A percentile compares a stretch with the other conserved stretches of the same genome.
Evolutionary conservation across 2,888 invertebrate species (phyloP).

Genomic region (Meandrusa payeni): DNA sequence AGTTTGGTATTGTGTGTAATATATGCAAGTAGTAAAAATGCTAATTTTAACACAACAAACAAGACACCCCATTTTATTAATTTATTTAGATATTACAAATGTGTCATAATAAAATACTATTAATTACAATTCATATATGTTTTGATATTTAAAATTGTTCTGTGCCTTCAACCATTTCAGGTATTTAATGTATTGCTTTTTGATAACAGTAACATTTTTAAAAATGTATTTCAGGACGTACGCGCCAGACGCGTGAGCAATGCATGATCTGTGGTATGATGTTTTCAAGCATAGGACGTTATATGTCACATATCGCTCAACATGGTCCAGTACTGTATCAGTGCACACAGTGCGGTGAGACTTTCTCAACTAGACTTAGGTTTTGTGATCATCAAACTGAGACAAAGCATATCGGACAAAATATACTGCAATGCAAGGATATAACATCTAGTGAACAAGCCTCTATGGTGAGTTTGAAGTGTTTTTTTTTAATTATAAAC

Average conservation of each 20-base stretch:
- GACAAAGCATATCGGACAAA: conserved; percentile 76
- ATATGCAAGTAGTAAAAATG: too few species aligned
- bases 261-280: conserved; percentile 73
- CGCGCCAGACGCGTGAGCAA: conserved; percentile 52
- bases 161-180: too few species aligned
- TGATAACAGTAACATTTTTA: conserved; percentile 1
- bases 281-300: conserved; percentile 68
- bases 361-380: conserved; percentile 69
- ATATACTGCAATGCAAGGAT: conserved; percentile 38
- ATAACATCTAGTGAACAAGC: not conserved
- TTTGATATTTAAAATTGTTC: too few species aligned
- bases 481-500: not conserved
- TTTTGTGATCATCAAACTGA: conserved; percentile 81
- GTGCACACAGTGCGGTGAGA: conserved; percentile 75
- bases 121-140: too few species aligned
- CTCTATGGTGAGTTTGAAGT: not conserved
- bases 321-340: conserved; percentile 83
- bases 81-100: too few species aligned
- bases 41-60: too few species aligned
- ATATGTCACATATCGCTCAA: conserved; percentile 80
- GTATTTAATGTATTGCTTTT: too few species aligned
- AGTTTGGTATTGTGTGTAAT: too few species aligned
- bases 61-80: too few species aligned
- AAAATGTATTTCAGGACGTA: conserved; percentile 43
- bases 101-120: too few species aligned